Percentiles rank a stretch among this genome's conserved stretches.
These are phyloP conservation scores for Drosophila kanekoi DNA, from an alignment of 2,888 invertebrate species.

Conservation along the genomic window DNA sequence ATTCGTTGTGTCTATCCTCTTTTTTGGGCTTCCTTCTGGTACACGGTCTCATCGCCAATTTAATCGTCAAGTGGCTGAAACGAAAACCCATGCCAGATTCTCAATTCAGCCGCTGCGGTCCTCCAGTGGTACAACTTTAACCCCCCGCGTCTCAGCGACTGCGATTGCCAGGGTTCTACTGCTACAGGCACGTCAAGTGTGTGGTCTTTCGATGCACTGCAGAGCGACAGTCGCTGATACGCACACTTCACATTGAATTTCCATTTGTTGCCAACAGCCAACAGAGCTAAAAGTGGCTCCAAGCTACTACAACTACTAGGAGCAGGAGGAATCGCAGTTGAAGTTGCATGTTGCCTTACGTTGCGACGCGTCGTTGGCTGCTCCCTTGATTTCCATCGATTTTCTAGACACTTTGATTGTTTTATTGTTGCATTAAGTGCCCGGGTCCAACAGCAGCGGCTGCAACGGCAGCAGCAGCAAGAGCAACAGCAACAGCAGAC, in stretches of 20 bases:
- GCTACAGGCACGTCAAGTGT: constrained; percentile 63
- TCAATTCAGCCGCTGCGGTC: constrained; percentile 21
- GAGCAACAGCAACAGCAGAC: constrained; percentile 10
- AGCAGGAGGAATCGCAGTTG: constrained; percentile 26
- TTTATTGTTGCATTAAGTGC: constrained; percentile 81
- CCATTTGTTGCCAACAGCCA: constrained; percentile 63
- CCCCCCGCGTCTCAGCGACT: constrained; percentile 2
- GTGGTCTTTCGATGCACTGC: constrained; percentile 74
- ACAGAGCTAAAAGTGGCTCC: constrained; percentile 58
- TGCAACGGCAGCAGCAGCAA: constrained; percentile 3
- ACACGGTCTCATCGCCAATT: constrained; percentile 59
- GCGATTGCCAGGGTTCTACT: constrained; percentile 8
- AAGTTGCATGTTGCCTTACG: constrained; percentile 13
- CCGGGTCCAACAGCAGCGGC: constrained; percentile 27
- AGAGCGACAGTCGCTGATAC: constrained; percentile 79
- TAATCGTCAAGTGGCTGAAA: constrained; percentile 59
- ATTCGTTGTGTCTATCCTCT: background rate
- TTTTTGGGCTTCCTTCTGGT: background rate
- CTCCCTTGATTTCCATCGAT: constrained; percentile 79
- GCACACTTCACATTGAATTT: constrained; percentile 79
- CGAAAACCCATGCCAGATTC: constrained; percentile 40
- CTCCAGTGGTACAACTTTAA: constrained; percentile 34
- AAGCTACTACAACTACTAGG: constrained; percentile 42
- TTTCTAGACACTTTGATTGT: constrained; percentile 81
- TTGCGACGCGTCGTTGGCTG: constrained; percentile 44